Conservation (phyloP, 2,888 invertebrate species). For the Dinocampus coccinellae region DNA sequence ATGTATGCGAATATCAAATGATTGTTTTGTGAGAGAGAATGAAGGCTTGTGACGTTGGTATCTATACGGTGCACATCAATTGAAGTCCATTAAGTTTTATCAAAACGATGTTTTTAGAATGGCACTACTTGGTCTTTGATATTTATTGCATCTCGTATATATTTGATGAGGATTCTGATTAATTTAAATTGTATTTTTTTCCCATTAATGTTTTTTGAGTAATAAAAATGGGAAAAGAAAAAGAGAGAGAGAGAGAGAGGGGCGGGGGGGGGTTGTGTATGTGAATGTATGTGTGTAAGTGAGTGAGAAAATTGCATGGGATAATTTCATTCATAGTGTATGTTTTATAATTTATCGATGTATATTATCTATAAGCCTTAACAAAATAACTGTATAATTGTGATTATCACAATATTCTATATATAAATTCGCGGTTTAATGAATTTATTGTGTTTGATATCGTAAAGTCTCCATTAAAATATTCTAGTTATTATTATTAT, state of each 20-base stretch:
- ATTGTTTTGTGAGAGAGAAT: conserved; percentile 1
- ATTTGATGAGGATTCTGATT: neutral
- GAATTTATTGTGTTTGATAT: neutral
- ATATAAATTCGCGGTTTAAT: neutral
- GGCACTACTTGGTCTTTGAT: neutral
- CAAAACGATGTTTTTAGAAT: neutral
- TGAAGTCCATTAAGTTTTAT: neutral
- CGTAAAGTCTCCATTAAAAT: neutral
- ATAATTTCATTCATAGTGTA: too few relatives aligned
- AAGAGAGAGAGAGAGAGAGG: too few relatives aligned
- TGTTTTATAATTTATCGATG: too few relatives aligned
- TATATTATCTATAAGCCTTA: neutral
- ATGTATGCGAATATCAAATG: neutral
- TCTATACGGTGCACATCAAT: conserved; percentile 3
- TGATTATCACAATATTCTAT: neutral
- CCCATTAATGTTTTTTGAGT: neutral
- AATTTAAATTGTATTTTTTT: neutral
- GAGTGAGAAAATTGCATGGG: too few relatives aligned
- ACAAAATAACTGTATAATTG: neutral
- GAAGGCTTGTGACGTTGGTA: neutral
- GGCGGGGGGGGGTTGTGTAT: too few relatives aligned
- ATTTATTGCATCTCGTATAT: neutral
- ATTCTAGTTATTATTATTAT: too few relatives aligned
- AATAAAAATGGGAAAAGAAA: too few relatives aligned
- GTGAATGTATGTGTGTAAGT: too few relatives aligned